Conservation (phyloP, 2,888 invertebrate species). For the Glomeris marginata region DNA sequence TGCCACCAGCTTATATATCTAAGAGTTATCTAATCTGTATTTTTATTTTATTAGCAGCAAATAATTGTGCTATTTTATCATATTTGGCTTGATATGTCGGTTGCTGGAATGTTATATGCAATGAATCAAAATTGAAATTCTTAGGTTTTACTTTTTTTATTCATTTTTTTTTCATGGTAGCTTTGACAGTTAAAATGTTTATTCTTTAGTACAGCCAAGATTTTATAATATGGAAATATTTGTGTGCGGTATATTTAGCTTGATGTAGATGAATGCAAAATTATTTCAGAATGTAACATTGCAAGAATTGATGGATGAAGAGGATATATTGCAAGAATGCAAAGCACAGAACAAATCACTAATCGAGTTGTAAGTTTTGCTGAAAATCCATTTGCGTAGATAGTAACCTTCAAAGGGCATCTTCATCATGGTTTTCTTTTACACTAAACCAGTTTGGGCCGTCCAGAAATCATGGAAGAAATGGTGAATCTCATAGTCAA, state of each 20-base stretch:
- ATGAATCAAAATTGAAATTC: slow-evolving; percentile 6
- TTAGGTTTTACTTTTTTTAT: slow-evolving; percentile 1
- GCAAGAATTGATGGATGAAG: slow-evolving; percentile 79
- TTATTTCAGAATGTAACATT: slow-evolving; percentile 70
- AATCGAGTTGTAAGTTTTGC: slow-evolving; percentile 72
- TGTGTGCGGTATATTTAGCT: background rate
- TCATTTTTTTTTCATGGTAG: slow-evolving; percentile 5
- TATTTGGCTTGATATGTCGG: too few relatives aligned
- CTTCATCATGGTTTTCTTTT: slow-evolving; percentile 7
- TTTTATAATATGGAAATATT: too few relatives aligned
- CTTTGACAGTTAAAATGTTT: too few relatives aligned
- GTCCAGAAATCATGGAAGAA: slow-evolving; percentile 69
- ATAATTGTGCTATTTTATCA: too few relatives aligned
- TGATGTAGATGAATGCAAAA: slow-evolving; percentile 15
- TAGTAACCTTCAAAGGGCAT: too few relatives aligned
- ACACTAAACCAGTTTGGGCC: slow-evolving; percentile 48
- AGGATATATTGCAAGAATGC: slow-evolving; percentile 90
- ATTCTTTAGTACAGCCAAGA: too few relatives aligned
- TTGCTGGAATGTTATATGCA: slow-evolving; percentile 5
- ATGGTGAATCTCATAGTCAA: slow-evolving; percentile 70
- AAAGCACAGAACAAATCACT: slow-evolving; percentile 79
- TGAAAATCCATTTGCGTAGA: background rate
- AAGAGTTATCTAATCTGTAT: slow-evolving; percentile 11
- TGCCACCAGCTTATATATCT: too few relatives aligned
- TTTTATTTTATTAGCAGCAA: too few relatives aligned